Evolutionary conservation across 1,140 invertebrate genomes (phyloP).

Genomic region (Mycetomoellerius zeteki): DNA sequence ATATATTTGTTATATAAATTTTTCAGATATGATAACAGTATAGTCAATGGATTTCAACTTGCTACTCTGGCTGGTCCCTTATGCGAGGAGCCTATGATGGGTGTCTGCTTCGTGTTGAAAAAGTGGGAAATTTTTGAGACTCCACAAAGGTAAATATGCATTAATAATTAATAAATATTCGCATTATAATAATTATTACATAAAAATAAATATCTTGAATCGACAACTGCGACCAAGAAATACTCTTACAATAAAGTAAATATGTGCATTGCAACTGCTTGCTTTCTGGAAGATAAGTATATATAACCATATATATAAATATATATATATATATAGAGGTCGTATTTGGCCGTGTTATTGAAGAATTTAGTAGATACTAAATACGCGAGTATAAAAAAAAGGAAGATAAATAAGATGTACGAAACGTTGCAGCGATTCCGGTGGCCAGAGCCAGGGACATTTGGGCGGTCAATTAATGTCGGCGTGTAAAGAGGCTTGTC

Average conservation of each 20-base stretch:
- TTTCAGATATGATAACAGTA: conserved; percentile 90
- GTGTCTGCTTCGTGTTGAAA: conserved; percentile 96
- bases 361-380: conserved; percentile 26
- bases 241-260: neutral
- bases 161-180: conserved; percentile 11
- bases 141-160: conserved; percentile 76
- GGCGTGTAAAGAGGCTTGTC: conserved; percentile 95
- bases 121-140: conserved; percentile 90
- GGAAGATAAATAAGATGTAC: conserved; percentile 15
- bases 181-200: conserved; percentile 1
- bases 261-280: neutral
- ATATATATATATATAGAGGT: neutral
- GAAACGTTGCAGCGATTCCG: conserved; percentile 79
- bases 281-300: neutral
- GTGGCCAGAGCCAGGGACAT: conserved; percentile 81
- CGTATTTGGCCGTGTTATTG: conserved; percentile 16
- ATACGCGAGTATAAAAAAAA: neutral
- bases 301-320: neutral
- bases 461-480: conserved; percentile 96
- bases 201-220: neutral
- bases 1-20: conserved; percentile 24
- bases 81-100: conserved; percentile 98
- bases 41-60: conserved; percentile 98
- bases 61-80: conserved; percentile 95
- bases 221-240: neutral